These are phyloP conservation scores for Anguilla megastoma DNA, from an alignment of 2,797 vertebrate species.

Conservation along the genomic window DNA sequence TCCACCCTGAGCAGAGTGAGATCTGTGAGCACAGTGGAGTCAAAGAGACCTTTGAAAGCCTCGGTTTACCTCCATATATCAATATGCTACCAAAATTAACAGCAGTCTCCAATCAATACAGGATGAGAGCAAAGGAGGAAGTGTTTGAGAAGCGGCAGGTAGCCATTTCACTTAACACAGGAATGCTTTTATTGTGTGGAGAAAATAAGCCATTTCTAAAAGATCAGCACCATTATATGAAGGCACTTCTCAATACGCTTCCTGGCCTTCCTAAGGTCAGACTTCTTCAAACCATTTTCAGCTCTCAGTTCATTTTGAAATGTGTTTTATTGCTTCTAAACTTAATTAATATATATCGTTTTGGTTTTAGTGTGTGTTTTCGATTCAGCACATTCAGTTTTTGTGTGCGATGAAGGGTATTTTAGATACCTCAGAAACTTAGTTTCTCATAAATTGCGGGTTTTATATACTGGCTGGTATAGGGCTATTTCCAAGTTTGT, in stretches of 20 bases:
- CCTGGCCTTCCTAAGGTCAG: neutral
- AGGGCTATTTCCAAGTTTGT: neutral
- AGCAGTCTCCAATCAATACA: constrained; percentile 23
- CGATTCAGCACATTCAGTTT: neutral
- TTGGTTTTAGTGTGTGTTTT: too few relatives aligned
- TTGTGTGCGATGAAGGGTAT: neutral
- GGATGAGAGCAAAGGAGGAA: constrained; percentile 25
- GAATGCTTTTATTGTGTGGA: constrained; percentile 6
- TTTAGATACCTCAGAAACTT: neutral
- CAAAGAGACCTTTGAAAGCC: constrained; percentile 33
- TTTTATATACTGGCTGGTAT: neutral
- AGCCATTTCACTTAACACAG: constrained; percentile 20
- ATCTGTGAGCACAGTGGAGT: constrained; percentile 6
- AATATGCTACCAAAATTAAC: constrained; percentile 32
- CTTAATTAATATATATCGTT: too few relatives aligned
- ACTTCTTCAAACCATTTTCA: neutral
- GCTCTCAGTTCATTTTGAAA: too few relatives aligned
- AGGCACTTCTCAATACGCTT: neutral
- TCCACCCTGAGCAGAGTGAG: neutral
- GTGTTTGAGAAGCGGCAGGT: neutral
- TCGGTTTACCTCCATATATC: constrained; percentile 35
- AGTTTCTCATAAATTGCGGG: neutral
- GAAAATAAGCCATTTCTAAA: constrained; percentile 10
- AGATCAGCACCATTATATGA: neutral
- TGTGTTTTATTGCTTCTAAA: too few relatives aligned